phyloP scores from a whole-genome alignment of 2,888 invertebrate species.

The Drosophila vallismaia region DNA sequence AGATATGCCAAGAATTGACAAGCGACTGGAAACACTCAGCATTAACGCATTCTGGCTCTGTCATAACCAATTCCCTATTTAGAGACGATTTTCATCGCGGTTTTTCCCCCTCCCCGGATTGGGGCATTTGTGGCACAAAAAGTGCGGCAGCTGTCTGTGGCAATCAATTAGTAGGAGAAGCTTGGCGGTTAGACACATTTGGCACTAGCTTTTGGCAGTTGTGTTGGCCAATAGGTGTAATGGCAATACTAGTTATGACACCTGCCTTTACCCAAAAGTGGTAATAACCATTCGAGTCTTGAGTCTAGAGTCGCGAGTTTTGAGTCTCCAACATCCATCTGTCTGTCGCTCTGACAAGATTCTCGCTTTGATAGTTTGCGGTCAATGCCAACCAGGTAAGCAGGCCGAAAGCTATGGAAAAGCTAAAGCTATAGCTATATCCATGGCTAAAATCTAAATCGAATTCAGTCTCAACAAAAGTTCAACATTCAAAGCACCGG shows the following conservation, averaged over 20 bases:
- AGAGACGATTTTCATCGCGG: conserved; percentile 1
- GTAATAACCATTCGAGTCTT: conserved; percentile 14
- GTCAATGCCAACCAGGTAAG: conserved; percentile 71
- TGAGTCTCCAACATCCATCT: background rate
- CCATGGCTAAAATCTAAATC: conserved; percentile 13
- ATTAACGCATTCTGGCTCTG: conserved; percentile 20
- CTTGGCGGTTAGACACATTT: conserved; percentile 26
- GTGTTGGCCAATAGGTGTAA: conserved; percentile 50
- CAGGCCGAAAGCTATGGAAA: background rate
- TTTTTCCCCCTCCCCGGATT: too few relatives aligned
- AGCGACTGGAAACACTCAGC: conserved; percentile 4
- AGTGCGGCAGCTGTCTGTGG: conserved; percentile 2
- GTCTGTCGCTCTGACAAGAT: conserved; percentile 21
- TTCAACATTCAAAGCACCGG: conserved; percentile 35
- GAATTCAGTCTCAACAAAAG: conserved; percentile 16
- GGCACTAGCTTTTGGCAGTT: conserved; percentile 31
- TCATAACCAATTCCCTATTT: conserved; percentile 1
- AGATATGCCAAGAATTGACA: conserved; percentile 2
- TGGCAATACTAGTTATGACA: conserved; percentile 69
- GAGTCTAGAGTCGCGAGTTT: background rate
- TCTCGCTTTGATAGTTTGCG: conserved; percentile 60
- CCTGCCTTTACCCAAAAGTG: conserved; percentile 48
- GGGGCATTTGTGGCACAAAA: background rate
- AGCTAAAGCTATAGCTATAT: background rate
- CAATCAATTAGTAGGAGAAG: conserved; percentile 34